These are phyloP conservation scores for Pentamera pediparva DNA, from an alignment of 53 echinoderm and acorn worm species.

Conservation along the genomic window DNA sequence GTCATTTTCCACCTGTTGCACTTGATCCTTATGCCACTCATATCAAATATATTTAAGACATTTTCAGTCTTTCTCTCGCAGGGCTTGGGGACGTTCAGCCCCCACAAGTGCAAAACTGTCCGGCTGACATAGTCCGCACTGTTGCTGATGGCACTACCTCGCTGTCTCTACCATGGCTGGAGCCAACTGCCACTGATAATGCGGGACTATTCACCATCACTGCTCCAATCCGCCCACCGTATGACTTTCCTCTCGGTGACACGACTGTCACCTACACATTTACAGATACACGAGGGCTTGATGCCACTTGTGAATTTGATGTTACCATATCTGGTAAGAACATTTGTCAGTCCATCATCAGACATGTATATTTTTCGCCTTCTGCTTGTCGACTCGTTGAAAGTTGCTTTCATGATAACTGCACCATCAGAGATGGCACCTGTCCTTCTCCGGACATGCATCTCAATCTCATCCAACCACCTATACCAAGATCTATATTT, in stretches of 20 bases:
- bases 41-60: no score
- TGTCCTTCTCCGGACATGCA: no score
- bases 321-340: slow-evolving; percentile 55
- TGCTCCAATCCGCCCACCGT: slow-evolving; percentile 5
- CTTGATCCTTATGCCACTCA: no score
- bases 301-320: slow-evolving; percentile 44
- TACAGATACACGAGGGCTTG: slow-evolving; percentile 42
- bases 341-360: no score
- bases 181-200: slow-evolving; percentile 56
- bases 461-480: no score
- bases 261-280: slow-evolving; percentile 52
- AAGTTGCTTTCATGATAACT: no score
- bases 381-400: no score
- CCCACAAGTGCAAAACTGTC: slow-evolving; percentile 58
- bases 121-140: slow-evolving; percentile 20
- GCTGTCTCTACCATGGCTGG: slow-evolving; percentile 34
- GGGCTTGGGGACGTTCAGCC: slow-evolving; percentile 21
- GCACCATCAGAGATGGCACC: no score
- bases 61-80: neutral
- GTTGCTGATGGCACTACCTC: slow-evolving; percentile 3
- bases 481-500: no score
- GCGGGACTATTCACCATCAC: slow-evolving; percentile 22
- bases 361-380: no score
- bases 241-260: slow-evolving; percentile 37
- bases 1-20: no score